Percentiles rank a stretch among this genome's conserved stretches.
Conservation (phyloP, 2,888 invertebrate genomes). For the Lacanobia oleracea region DNA sequence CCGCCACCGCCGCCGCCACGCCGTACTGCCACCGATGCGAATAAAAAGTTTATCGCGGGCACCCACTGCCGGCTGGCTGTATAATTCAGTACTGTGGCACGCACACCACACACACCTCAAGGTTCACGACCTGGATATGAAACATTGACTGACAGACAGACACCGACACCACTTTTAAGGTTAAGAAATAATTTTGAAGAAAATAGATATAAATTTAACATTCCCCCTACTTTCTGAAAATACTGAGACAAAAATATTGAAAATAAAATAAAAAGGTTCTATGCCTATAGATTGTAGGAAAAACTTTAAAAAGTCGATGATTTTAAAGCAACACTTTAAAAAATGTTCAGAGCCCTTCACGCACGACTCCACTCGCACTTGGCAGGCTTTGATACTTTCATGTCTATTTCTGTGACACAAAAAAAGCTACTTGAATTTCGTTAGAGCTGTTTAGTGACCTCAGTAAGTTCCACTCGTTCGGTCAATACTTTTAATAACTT, state of each 20-base stretch:
- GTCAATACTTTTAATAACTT: slow-evolving; percentile 7
- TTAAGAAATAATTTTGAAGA: too few species aligned
- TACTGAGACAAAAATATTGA: too few species aligned
- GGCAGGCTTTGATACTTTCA: not conserved
- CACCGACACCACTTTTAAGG: not conserved
- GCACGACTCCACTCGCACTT: too few species aligned
- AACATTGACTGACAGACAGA: slow-evolving; percentile 20
- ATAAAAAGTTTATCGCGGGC: slow-evolving; percentile 43
- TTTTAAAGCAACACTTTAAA: too few species aligned
- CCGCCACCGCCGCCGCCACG: not conserved
- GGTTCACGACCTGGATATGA: slow-evolving; percentile 10
- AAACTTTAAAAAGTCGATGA: too few species aligned
- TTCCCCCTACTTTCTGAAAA: too few species aligned
- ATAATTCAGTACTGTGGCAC: slow-evolving; percentile 16
- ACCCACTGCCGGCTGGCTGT: not conserved
- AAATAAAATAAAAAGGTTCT: too few species aligned
- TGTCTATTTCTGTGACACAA: slow-evolving; percentile 3
- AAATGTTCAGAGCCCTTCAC: too few species aligned
- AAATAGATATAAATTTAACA: too few species aligned
- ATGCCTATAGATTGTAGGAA: too few species aligned
- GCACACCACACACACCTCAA: slow-evolving; percentile 5
- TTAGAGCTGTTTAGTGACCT: not conserved
- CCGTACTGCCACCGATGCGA: slow-evolving; percentile 17
- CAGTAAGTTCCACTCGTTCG: not conserved
- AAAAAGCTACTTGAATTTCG: not conserved